phyloP scores from a whole-genome alignment of 2,888 invertebrate genomes.

The Dilophus febrilis region DNA sequence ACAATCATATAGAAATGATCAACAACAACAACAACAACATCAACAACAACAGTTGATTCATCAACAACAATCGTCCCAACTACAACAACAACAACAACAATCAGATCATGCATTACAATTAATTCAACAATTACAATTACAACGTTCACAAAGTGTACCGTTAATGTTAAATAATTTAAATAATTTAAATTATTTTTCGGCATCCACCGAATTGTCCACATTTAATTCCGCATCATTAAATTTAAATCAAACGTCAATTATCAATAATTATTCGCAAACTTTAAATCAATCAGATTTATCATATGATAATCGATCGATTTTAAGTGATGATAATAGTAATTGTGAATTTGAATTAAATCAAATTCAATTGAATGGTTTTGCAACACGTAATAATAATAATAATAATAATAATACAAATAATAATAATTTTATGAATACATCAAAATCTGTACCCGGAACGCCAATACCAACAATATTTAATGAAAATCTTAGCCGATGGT shows the following conservation, averaged over 20 bases:
- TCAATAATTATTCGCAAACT: no score
- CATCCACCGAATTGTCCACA: not conserved
- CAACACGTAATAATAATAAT: no score
- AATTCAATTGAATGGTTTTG: no score
- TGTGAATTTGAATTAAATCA: no score
- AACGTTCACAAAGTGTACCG: conserved; percentile 67
- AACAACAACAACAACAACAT: not conserved
- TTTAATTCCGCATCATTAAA: no score
- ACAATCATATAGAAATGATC: conserved; percentile 11
- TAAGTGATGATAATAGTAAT: no score
- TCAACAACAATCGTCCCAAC: conserved; percentile 16
- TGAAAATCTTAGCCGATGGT: no score
- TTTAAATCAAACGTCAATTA: no score
- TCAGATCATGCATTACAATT: no score
- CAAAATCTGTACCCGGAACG: conserved; percentile 52
- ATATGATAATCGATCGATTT: no score
- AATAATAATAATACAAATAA: conserved; percentile 2
- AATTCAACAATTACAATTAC: conserved; percentile 27
- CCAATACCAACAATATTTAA: conserved; percentile 23
- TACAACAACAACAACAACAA: conserved; percentile 18
- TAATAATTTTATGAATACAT: conserved; percentile 33
- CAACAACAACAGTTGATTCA: not conserved
- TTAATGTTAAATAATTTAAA: conserved; percentile 30
- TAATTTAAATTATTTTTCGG: not conserved
- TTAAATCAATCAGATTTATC: conserved; percentile 2